phyloP scores from a whole-genome alignment of 2,888 invertebrate genomes.

The Cybosia mesomella region DNA sequence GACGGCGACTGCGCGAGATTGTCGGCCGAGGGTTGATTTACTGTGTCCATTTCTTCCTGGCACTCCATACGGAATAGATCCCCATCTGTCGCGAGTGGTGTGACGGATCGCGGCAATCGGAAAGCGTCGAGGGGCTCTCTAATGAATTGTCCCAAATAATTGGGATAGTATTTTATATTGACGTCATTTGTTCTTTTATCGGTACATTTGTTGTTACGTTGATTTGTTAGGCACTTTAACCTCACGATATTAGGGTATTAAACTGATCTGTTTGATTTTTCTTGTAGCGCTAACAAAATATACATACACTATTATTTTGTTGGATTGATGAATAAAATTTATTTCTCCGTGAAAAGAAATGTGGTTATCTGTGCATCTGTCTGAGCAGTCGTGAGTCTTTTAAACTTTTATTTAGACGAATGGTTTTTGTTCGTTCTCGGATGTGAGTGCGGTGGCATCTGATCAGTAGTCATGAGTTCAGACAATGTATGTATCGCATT shows the following conservation, averaged over 20 bases:
- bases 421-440: constrained; percentile 54
- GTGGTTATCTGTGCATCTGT: constrained; percentile 48
- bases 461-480: constrained; percentile 62
- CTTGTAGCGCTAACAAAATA: constrained; percentile 43
- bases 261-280: constrained; percentile 58
- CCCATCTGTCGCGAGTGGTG: constrained; percentile 79
- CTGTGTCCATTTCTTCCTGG: constrained; percentile 82
- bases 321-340: constrained; percentile 34
- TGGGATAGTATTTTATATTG: constrained; percentile 85
- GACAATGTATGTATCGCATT: constrained; percentile 67
- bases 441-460: constrained; percentile 56
- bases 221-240: constrained; percentile 83
- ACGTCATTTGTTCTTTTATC: constrained; percentile 82
- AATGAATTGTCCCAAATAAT: constrained; percentile 87
- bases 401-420: constrained; percentile 46
- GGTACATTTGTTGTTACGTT: constrained; percentile 81
- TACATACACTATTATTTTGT: constrained; percentile 35
- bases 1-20: constrained; percentile 84
- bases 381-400: constrained; percentile 43
- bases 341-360: constrained; percentile 44
- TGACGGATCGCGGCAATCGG: constrained; percentile 82
- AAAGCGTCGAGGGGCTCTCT: constrained; percentile 79
- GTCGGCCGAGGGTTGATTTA: constrained; percentile 84
- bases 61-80: constrained; percentile 82
- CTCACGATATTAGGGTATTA: constrained; percentile 68